These are phyloP conservation scores for Ornithoptera priamus DNA, from an alignment of 2,888 invertebrate species.

Conservation along the genomic window DNA sequence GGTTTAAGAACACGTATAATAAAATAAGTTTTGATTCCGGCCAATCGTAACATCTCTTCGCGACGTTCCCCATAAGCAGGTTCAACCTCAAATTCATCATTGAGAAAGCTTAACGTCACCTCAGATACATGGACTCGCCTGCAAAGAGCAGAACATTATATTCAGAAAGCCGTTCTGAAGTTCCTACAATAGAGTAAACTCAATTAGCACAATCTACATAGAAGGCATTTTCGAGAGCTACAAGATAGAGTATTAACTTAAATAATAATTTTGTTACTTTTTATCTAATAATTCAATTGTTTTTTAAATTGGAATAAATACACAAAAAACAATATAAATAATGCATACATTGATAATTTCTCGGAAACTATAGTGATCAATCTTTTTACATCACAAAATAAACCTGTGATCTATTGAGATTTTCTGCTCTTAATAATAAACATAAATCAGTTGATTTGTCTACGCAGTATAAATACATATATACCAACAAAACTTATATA, in stretches of 20 bases:
- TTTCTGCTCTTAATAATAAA: too few species aligned
- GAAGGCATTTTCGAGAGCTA: constrained; percentile 6
- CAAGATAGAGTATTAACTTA: neutral
- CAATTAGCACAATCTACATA: constrained; percentile 22
- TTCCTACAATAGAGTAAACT: neutral
- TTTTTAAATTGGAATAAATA: too few species aligned
- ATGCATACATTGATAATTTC: too few species aligned
- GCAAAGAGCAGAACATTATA: constrained; percentile 44
- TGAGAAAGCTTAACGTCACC: constrained; percentile 91
- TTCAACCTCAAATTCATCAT: constrained; percentile 95
- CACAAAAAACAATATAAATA: neutral
- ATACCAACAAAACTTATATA: too few species aligned
- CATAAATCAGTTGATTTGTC: too few species aligned
- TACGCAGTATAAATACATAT: too few species aligned
- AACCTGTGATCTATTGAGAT: too few species aligned
- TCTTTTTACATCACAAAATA: too few species aligned
- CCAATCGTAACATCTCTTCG: constrained; percentile 93
- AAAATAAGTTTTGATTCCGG: constrained; percentile 95
- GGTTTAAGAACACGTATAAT: constrained; percentile 92
- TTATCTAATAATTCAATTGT: neutral
- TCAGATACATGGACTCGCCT: constrained; percentile 97
- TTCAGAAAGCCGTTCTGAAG: neutral
- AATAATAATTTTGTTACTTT: neutral
- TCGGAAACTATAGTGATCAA: too few species aligned
- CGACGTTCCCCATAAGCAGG: constrained; percentile 93